A percentile compares a stretch with the other conserved stretches of the same genome.
phyloP scores from a whole-genome alignment of 2,797 vertebrate species.

The Karalla daura region DNA sequence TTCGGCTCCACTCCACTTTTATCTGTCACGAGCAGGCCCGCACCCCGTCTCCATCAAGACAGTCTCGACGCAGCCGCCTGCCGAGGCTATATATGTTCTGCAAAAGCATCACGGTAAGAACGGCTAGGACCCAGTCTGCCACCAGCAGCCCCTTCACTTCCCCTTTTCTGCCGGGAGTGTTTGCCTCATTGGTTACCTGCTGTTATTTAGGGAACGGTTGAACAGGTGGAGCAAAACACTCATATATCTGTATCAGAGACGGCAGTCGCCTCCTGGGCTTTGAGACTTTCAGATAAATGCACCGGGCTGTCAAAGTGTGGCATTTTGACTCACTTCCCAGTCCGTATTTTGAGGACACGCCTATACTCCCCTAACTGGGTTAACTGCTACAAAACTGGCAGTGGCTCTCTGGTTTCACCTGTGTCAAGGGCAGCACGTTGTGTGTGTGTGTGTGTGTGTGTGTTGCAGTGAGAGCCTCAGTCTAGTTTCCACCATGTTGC shows the following conservation, averaged over 20 bases:
- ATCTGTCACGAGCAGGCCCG: not conserved
- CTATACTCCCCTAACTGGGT: not conserved
- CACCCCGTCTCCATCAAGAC: too few relatives aligned
- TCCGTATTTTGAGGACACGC: not conserved
- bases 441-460: too few relatives aligned
- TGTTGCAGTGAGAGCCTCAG: not conserved
- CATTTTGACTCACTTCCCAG: not conserved
- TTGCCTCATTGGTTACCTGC: too few relatives aligned
- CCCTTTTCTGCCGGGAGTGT: not conserved
- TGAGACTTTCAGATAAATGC: not conserved
- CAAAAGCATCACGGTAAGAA: not conserved
- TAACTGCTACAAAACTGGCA: not conserved
- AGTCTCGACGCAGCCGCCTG: not conserved
- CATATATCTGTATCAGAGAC: not conserved
- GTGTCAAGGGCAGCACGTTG: not conserved
- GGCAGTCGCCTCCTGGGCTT: not conserved
- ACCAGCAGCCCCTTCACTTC: not conserved
- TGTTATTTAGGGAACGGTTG: too few relatives aligned
- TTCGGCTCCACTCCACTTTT: constrained; percentile 11
- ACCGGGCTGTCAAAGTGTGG: not conserved
- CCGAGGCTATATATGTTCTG: not conserved
- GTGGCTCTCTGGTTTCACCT: not conserved
- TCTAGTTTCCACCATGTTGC: not conserved
- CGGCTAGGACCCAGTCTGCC: not conserved
- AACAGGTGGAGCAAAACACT: too few relatives aligned